Conservation (phyloP, 2,888 invertebrate genomes). For the Melanophora roralis region DNA sequence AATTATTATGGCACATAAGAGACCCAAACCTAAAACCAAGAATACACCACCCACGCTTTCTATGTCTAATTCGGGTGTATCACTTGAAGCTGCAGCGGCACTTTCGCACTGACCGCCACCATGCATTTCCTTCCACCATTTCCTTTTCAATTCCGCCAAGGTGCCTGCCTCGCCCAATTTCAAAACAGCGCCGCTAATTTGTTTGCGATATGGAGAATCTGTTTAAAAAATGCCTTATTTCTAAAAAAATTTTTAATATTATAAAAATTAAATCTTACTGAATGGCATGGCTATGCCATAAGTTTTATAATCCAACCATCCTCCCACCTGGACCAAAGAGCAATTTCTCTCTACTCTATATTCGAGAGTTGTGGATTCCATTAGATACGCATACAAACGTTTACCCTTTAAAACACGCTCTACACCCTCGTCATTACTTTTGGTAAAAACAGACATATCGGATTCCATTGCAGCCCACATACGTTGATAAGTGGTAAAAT, state of each 20-base stretch:
- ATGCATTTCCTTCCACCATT: conserved; percentile 92
- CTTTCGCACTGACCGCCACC: conserved; percentile 74
- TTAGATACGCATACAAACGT: conserved; percentile 92
- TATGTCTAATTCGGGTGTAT: conserved; percentile 74
- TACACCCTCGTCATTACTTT: conserved; percentile 90
- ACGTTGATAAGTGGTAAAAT: conserved; percentile 90
- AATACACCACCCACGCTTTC: conserved; percentile 94
- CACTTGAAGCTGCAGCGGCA: conserved; percentile 65
- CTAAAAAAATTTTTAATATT: not conserved
- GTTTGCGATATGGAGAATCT: conserved; percentile 88
- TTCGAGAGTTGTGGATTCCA: conserved; percentile 97
- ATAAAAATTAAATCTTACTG: conserved; percentile 80
- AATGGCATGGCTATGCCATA: conserved; percentile 96
- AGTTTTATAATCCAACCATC: conserved; percentile 91
- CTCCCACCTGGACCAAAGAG: conserved; percentile 89
- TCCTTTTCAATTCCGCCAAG: conserved; percentile 87
- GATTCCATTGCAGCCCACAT: conserved; percentile 97
- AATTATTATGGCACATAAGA: conserved; percentile 83
- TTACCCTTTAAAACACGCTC: conserved; percentile 88
- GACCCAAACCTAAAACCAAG: conserved; percentile 87
- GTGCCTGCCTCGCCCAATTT: conserved; percentile 93
- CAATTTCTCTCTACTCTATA: conserved; percentile 92
- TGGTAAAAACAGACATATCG: conserved; percentile 87
- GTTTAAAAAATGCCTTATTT: not conserved
- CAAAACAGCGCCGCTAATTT: conserved; percentile 91